A percentile compares a stretch with the other conserved stretches of the same genome.
Evolutionary conservation across 2,113 vertebrate species (phyloP).

Genomic region (Smithornis capensis): DNA sequence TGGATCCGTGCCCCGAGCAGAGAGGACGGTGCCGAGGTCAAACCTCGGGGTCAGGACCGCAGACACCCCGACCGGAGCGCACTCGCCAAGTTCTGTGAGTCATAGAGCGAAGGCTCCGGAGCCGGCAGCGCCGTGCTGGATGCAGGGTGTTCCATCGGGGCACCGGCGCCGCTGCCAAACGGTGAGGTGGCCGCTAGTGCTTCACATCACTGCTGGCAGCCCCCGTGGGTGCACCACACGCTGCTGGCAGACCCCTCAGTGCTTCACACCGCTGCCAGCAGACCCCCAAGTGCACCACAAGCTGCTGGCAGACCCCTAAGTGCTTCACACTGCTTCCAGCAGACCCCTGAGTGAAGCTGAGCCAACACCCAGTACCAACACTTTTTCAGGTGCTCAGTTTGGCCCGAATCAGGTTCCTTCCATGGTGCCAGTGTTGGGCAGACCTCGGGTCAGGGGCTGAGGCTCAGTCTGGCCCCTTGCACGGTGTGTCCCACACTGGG

Average conservation of each 20-base stretch:
- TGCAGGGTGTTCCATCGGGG: neutral
- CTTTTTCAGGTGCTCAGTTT: fast-evolving
- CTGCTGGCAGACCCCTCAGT: neutral
- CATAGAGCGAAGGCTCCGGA: neutral
- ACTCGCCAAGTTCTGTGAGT: slow-evolving; percentile 42
- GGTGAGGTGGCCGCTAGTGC: neutral
- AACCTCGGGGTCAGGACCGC: neutral
- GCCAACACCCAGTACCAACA: fast-evolving
- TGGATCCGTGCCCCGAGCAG: neutral
- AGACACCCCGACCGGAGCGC: neutral
- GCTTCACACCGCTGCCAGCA: neutral
- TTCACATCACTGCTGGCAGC: neutral
- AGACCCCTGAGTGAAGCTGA: neutral
- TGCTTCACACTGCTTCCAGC: neutral
- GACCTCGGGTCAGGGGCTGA: neutral
- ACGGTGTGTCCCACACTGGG: fast-evolving
- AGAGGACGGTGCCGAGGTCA: neutral
- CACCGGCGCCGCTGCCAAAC: neutral
- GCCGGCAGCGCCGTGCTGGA: neutral
- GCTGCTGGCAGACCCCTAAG: neutral
- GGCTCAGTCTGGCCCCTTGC: neutral
- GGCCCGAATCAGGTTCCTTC: fast-evolving
- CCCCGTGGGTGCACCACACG: neutral
- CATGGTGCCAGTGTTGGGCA: fast-evolving
- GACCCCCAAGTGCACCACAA: neutral